Conservation (phyloP, 2,113 vertebrate species). For the Arothron firmamentum region DNA sequence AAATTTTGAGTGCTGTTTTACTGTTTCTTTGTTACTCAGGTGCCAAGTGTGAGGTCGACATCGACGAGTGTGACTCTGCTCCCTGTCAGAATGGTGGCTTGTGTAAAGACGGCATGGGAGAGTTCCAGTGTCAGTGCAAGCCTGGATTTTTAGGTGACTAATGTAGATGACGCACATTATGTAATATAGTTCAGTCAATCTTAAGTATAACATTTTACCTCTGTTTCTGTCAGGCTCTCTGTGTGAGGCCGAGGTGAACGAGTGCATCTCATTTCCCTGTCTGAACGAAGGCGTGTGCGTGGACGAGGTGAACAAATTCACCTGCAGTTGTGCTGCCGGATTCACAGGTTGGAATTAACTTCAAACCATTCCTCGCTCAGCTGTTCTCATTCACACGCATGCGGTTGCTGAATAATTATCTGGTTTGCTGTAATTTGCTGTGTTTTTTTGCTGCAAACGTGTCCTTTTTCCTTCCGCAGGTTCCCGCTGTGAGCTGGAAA, state of each 20-base stretch:
- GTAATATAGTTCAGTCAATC: not conserved
- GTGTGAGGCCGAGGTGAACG: conserved; percentile 89
- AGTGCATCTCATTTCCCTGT: conserved; percentile 88
- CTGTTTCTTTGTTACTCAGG: conserved; percentile 68
- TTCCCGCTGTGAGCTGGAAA: conserved; percentile 83
- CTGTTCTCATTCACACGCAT: not conserved
- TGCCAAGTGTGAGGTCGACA: conserved; percentile 90
- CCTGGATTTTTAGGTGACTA: conserved; percentile 85
- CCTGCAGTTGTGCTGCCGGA: conserved; percentile 81
- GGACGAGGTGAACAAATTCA: conserved; percentile 83
- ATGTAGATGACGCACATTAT: too few species aligned
- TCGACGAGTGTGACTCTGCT: conserved; percentile 88
- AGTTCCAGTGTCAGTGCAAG: conserved; percentile 87
- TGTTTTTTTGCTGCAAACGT: not conserved
- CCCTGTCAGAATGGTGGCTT: conserved; percentile 86
- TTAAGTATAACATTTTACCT: not conserved
- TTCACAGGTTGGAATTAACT: conserved; percentile 79
- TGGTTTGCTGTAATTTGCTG: not conserved
- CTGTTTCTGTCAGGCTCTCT: conserved; percentile 71
- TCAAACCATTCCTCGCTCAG: not conserved
- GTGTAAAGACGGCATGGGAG: conserved; percentile 84
- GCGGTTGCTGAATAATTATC: too few species aligned
- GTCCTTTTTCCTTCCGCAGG: conserved; percentile 45
- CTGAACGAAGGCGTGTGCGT: conserved; percentile 85
- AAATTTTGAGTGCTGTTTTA: not conserved